Base-by-base conservation (phyloP, 2,797 vertebrate genomes). In the Tangara arthus region DNA sequence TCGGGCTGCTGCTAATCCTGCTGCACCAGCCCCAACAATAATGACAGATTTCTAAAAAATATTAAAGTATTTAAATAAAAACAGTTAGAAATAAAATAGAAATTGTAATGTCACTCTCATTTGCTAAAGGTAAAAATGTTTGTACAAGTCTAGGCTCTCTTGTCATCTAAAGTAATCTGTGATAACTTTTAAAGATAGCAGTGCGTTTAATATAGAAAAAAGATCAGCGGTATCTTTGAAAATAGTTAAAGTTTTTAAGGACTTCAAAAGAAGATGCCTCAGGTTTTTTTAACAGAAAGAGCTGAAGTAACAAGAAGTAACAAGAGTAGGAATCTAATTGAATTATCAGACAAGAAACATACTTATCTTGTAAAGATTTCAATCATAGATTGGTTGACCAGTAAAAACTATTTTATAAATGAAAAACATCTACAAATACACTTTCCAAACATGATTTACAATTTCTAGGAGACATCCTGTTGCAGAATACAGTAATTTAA, bases 1-100 rank as follows among this genome's bases (percentile, higher is more conserved):
- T n/a, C 99, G 98, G 19, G 99, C 99, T 89, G 99, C 99, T 91
- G 99, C 99, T 95, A 99, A 98, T 71, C 99, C 99, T 44, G 99
- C 98, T 35, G 99, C 98, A 78, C 99, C 99, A 11, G 99, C 99
- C 27, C 99, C 99, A 30, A 99, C 97, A 88, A 99, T 82, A 68
- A 99, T 96, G 42, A 99, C 99, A 34, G 99, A 99, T 97, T 98
- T 99, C 99, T 99, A 96, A 87, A 75, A 71, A 92, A 77, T 16
- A 59, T 46, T 26, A 41, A 65, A 86, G 15, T 3, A 34, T 44
- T 78, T 61, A 55, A 56, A 44, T 60, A 70, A 49, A 65, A 75
- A 28, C 16, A 52, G 15, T 46, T 68, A 22, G 8, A 61, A 20
- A 21, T 47, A 77, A 57, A 57, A 46, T 9, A 46, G 24, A 77